These are phyloP conservation scores for Aspidoscelis tigris DNA, from an alignment of 2,113 vertebrate species.

Conservation along the genomic window DNA sequence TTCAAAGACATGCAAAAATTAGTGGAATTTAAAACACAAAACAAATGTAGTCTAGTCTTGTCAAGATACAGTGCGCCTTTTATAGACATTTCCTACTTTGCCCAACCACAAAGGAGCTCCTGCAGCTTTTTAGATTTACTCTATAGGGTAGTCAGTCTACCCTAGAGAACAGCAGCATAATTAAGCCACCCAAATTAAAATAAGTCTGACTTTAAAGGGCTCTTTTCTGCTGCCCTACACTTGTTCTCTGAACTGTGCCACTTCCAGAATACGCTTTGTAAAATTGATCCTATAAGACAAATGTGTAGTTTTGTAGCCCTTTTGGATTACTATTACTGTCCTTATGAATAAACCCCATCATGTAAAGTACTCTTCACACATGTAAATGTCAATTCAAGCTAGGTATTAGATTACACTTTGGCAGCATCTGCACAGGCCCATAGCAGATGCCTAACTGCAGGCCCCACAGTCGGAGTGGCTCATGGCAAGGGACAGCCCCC, in stretches of 20 bases:
- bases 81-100: slow-evolving; percentile 43
- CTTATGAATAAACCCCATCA: not conserved
- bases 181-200: slow-evolving; percentile 56
- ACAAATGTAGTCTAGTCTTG: slow-evolving; percentile 58
- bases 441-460: too few relatives aligned
- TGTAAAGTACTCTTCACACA: not conserved
- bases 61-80: slow-evolving; percentile 35
- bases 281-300: not conserved
- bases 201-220: slow-evolving; percentile 41
- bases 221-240: slow-evolving; percentile 35
- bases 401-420: not conserved
- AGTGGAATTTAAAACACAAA: slow-evolving; percentile 67
- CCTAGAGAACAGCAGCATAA: slow-evolving; percentile 50
- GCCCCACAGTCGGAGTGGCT: too few relatives aligned
- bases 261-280: slow-evolving; percentile 12
- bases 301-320: not conserved
- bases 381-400: not conserved
- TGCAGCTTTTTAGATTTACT: slow-evolving; percentile 61
- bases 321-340: not conserved
- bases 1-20: slow-evolving; percentile 65
- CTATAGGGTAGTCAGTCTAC: slow-evolving; percentile 49
- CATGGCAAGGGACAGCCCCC: too few relatives aligned
- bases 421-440: not conserved
- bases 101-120: slow-evolving; percentile 56
- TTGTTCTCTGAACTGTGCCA: not conserved